Conservation (phyloP, 2,888 invertebrate species). For the Coenonympha glycerion region DNA sequence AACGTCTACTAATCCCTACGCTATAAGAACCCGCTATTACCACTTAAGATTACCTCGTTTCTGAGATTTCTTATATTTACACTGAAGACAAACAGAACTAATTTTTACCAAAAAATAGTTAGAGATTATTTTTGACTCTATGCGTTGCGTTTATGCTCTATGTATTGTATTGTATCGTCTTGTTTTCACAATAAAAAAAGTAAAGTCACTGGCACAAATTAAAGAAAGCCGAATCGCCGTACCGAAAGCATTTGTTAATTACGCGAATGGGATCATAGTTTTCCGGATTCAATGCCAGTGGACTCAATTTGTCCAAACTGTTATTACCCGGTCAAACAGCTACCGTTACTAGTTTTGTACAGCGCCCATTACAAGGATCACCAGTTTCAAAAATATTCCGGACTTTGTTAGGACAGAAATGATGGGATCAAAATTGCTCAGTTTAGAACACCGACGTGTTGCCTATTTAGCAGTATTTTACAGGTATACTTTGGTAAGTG, state of each 20-base stretch:
- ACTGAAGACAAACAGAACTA: too few species aligned
- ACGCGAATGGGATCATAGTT: constrained; percentile 27
- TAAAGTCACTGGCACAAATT: neutral
- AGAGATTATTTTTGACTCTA: too few species aligned
- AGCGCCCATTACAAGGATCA: constrained; percentile 49
- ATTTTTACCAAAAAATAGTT: neutral
- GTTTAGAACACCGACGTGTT: too few species aligned
- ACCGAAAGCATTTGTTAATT: constrained; percentile 10
- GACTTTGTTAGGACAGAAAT: neutral
- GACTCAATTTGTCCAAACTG: constrained; percentile 71
- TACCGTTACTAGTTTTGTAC: constrained; percentile 56
- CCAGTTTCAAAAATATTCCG: neutral
- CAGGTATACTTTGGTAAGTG: too few species aligned
- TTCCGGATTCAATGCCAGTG: constrained; percentile 55
- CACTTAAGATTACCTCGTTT: too few species aligned
- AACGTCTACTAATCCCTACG: too few species aligned
- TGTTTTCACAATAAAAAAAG: neutral
- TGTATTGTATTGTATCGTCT: too few species aligned
- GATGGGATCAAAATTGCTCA: too few species aligned
- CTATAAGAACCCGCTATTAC: too few species aligned
- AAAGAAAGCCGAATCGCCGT: neutral
- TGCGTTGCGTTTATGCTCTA: too few species aligned
- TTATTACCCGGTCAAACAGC: constrained; percentile 57
- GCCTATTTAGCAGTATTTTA: too few species aligned
- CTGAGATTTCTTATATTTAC: too few species aligned